Base-by-base conservation (phyloP, 2,888 invertebrate genomes). In the Cybosia mesomella region DNA sequence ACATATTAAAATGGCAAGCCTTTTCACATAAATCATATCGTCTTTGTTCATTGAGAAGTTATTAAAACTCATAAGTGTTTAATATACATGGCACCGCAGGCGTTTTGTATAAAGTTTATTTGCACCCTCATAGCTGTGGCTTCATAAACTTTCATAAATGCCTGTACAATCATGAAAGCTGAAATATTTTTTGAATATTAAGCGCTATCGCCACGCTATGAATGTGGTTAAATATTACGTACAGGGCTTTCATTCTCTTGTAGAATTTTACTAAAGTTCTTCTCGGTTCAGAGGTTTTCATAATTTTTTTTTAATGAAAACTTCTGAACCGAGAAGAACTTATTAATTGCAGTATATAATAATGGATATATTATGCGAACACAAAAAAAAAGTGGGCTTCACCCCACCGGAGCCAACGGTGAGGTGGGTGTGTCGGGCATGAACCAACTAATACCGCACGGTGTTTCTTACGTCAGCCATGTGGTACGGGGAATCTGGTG, bases 51-150 rank as follows among this genome's bases (percentile, higher is more conserved):
- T 66, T 61, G 61, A 55, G 66, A 61, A 66, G 54, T 61, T 61
- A 61, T 61, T 66, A 66, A 66, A 66, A 49, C 34, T 36, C 59
- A 59, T 59, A 59, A 60, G 59, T 53, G 66, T 53, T 66, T 28
- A 59, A 54, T 66, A 66, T 24, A 36, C 58, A 43, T 66, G 59
- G 59, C 66, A 59, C 36, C 58, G 57, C 58, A n/a, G 39, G 57
- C 58, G n/a, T 66, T 59, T 24, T 32, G 54, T 59, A 36, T 22
- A 66, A 59, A 59, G 59, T 66, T 66, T 66, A 58, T 65, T 28
- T 34, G 36, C 22, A 39, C 36, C 13, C 15, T 58, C 28, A 39
- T 65, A 49, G 34, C 24, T 13, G 64, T 43, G 34, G 53, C 58
- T 36, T n/a, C 32, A 36, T 66, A 53, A 60, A 54, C 54, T 66